These are phyloP conservation scores for Alsophila aescularia DNA, from an alignment of 2,888 invertebrate species.

Conservation along the genomic window DNA sequence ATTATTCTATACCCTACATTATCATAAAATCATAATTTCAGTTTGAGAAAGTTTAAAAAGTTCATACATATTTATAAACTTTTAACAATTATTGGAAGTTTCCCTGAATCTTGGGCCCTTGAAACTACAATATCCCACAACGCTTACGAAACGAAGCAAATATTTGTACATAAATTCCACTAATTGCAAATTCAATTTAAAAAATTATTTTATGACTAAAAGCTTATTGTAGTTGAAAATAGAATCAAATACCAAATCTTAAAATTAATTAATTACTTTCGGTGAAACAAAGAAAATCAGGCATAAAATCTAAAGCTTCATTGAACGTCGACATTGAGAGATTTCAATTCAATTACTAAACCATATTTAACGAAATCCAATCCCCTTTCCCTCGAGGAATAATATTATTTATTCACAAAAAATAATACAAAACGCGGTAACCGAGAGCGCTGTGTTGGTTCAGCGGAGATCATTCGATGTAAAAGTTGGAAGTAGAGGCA, in stretches of 20 bases:
- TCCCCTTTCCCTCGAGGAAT: conserved; percentile 82
- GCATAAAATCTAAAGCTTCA: conserved; percentile 79
- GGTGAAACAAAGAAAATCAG: conserved; percentile 76
- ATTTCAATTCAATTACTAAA: conserved; percentile 85
- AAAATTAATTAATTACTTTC: conserved; percentile 69
- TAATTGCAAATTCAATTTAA: conserved; percentile 5
- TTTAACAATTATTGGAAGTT: too few relatives aligned
- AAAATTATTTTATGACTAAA: conserved; percentile 16
- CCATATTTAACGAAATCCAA: conserved; percentile 85
- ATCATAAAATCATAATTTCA: too few relatives aligned
- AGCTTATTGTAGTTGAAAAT: conserved; percentile 26
- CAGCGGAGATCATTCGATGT: conserved; percentile 81
- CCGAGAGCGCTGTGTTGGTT: conserved; percentile 79
- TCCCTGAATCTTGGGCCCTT: too few relatives aligned
- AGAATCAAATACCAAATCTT: conserved; percentile 39
- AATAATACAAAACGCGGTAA: conserved; percentile 82
- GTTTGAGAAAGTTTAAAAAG: too few relatives aligned
- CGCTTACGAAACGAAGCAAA: background rate
- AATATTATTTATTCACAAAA: conserved; percentile 85
- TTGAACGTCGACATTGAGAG: conserved; percentile 84
- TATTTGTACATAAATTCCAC: conserved; percentile 5
- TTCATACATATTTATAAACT: too few relatives aligned
- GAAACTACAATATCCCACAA: too few relatives aligned
- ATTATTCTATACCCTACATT: too few relatives aligned
- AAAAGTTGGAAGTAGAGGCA: conserved; percentile 76